Conservation (phyloP, 1,140 invertebrate species). For the Drosophila erecta region DNA sequence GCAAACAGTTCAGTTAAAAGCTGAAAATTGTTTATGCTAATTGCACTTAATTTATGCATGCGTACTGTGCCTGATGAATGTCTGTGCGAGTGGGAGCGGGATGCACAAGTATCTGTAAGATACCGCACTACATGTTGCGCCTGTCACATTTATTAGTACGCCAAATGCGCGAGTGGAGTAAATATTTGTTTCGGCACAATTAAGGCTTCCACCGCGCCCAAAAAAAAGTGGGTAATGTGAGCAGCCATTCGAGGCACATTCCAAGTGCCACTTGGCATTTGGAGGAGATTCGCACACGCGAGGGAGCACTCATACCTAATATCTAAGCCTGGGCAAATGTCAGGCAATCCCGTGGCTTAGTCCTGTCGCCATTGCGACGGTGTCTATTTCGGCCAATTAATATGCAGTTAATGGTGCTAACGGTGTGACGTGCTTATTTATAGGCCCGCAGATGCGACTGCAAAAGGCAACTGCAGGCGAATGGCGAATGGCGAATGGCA, state of each 20-base stretch:
- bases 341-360: slow-evolving; percentile 30
- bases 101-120: slow-evolving; percentile 50
- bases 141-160: slow-evolving; percentile 60
- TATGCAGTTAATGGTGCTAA: slow-evolving; percentile 81
- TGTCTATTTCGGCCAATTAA: slow-evolving; percentile 81
- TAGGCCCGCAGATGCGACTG: slow-evolving; percentile 68
- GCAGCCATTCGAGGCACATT: slow-evolving; percentile 3
- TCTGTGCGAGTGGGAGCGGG: slow-evolving; percentile 6
- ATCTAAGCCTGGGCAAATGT: slow-evolving; percentile 62
- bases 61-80: slow-evolving; percentile 36
- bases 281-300: slow-evolving; percentile 3
- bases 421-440: slow-evolving; percentile 76
- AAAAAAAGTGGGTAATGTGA: slow-evolving; percentile 7
- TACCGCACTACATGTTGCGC: slow-evolving; percentile 29
- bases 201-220: slow-evolving; percentile 3
- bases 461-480: slow-evolving; percentile 44
- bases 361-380: slow-evolving; percentile 21
- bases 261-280: slow-evolving; percentile 10
- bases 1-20: slow-evolving; percentile 56
- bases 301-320: background rate
- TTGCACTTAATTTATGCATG: slow-evolving; percentile 82
- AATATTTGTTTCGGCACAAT: slow-evolving; percentile 31
- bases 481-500: no score
- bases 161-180: slow-evolving; percentile 6
- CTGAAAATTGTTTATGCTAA: slow-evolving; percentile 83